Percentiles rank a stretch among this genome's conserved stretches.
Conservation (phyloP, 1,140 invertebrate genomes). For the Eueides isabella region DNA sequence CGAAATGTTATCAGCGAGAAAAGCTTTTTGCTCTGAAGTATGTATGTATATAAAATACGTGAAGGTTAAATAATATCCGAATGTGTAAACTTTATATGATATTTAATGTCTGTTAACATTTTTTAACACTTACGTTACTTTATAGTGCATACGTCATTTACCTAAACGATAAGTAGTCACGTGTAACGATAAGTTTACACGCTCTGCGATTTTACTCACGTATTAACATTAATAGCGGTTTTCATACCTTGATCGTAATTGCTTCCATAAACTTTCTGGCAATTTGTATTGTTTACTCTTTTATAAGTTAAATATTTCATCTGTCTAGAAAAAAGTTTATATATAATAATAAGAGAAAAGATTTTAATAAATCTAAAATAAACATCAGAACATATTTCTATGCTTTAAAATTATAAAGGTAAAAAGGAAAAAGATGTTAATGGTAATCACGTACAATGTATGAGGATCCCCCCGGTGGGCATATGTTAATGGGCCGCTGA, state of each 20-base stretch:
- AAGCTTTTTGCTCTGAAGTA: no score
- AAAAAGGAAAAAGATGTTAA: background rate
- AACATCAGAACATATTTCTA: background rate
- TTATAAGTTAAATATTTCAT: background rate
- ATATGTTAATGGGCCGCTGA: background rate
- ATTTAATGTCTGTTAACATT: background rate
- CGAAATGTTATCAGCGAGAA: no score
- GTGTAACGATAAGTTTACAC: background rate
- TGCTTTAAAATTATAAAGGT: no score
- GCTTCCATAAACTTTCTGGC: background rate
- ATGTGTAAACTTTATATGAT: background rate
- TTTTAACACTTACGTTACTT: background rate
- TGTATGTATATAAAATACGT: no score
- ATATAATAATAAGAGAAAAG: background rate
- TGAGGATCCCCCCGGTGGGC: background rate
- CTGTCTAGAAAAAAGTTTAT: background rate
- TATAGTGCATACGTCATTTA: constrained; percentile 3
- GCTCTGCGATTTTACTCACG: constrained; percentile 2
- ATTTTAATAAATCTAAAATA: background rate
- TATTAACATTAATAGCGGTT: background rate
- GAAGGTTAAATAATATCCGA: background rate
- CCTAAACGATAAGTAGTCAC: constrained; percentile 2
- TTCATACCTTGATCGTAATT: background rate
- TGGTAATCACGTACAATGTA: background rate
- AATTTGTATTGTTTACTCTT: background rate